Conservation (phyloP, 2,113 vertebrate genomes). For the Gymnorhina tibicen region DNA sequence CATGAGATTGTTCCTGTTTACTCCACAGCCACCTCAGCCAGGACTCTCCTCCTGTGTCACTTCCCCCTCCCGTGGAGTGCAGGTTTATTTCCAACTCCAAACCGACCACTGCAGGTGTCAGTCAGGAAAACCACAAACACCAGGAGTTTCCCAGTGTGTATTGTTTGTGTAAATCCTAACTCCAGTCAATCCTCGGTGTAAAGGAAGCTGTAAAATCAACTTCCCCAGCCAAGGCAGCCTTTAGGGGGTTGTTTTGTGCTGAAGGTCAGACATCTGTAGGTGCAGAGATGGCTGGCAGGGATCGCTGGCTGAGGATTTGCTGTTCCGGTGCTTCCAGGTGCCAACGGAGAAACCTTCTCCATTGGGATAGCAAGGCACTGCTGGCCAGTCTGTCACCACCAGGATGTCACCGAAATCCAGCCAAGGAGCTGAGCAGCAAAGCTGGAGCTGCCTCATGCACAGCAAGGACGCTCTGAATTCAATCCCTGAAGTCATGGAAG, state of each 20-base stretch:
- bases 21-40: rapidly evolving
- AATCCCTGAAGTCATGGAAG: background rate
- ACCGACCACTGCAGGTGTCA: background rate
- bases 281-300: background rate
- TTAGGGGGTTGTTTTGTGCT: background rate
- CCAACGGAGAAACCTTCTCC: background rate
- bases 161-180: background rate
- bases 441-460: background rate
- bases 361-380: background rate
- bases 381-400: background rate
- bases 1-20: rapidly evolving
- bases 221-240: background rate
- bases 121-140: background rate
- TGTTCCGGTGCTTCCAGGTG: background rate
- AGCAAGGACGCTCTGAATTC: rapidly evolving
- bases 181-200: rapidly evolving
- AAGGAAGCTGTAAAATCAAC: background rate
- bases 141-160: background rate
- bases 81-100: background rate
- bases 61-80: rapidly evolving
- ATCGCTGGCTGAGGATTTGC: background rate
- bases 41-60: background rate
- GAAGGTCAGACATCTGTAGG: background rate
- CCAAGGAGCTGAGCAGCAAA: background rate
- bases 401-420: background rate